Evolutionary conservation across 2,797 vertebrate genomes (phyloP), one percentile per base, ranked within the genome.

Genomic region (Xiphorhynchus erythropygius): DNA sequence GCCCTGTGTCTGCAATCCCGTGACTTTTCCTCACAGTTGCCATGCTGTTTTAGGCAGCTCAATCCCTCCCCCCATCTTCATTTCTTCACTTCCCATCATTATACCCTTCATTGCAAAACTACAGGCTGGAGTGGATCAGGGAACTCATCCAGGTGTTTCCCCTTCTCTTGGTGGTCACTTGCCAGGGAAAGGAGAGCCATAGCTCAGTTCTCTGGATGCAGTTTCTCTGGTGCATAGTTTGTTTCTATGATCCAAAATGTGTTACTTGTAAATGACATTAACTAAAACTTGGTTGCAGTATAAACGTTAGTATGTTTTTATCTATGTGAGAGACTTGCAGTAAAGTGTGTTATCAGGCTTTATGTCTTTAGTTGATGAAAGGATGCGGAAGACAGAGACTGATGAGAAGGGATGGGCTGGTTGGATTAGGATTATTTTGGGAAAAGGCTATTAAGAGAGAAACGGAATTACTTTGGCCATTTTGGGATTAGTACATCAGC

Each of bases 351-450:
- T 39, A 1, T 62, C 33, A 37, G n/a, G 19, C 70, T 78, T 83
- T 50, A 7, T 46, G 18, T 24, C 71, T 73, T 76, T 17, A 41
- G 63, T 84, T 65, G 47, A 42, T 73, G 35, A 65, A 91, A 74
- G 16, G 35, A 5, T 47, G 49, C 22, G 35, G 53, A 85, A 86
- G 53, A 33, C 70, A 87, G 63, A 84, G 44, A 7, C 39, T 68
- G 62, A 84, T 69, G 53, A 84, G 79, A 70, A 93, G 60, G 67
- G 75, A 46, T 88, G 69, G 87, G 46, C 68, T 74, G 56, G 21
- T 23, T 64, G 62, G 57, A 71, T 75, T 82, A 81, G 76, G 59
- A 79, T 91, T 93, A 73, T 90, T 94, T 81, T 93, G 62, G 69
- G 63, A 77, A 80, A 68, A 82, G 46, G 19, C 41, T 74, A 9